phyloP scores from a whole-genome alignment of 2,113 vertebrate species.

The Platysternon megacephalum region DNA sequence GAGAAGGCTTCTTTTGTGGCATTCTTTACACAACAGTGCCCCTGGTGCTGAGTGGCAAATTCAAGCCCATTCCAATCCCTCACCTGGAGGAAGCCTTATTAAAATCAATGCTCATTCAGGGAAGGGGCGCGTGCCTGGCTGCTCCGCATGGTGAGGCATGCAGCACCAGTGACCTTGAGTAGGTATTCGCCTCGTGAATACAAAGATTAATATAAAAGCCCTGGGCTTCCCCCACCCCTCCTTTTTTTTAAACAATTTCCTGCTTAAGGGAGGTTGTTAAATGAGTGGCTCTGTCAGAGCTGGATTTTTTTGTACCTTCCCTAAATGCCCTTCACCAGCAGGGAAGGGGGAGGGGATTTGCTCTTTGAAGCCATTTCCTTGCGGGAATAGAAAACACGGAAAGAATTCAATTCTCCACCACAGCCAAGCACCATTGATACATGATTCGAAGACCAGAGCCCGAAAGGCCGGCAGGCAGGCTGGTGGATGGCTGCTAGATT shows the following conservation, averaged over 20 bases:
- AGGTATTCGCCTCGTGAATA: slow-evolving; percentile 37
- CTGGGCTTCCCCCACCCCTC: background rate
- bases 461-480: background rate
- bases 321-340: slow-evolving; percentile 57
- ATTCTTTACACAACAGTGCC: background rate
- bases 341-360: slow-evolving; percentile 49
- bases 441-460: slow-evolving; percentile 9
- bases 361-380: slow-evolving; percentile 66
- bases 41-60: background rate
- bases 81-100: background rate
- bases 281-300: slow-evolving; percentile 1
- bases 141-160: background rate
- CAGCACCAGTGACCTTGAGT: slow-evolving; percentile 66
- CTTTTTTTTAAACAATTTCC: background rate
- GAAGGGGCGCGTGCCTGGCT: background rate
- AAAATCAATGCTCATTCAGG: background rate
- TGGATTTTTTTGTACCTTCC: slow-evolving; percentile 44
- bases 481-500: background rate
- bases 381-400: slow-evolving; percentile 66
- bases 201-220: slow-evolving; percentile 43
- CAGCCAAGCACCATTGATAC: slow-evolving; percentile 37
- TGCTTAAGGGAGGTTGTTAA: slow-evolving; percentile 52
- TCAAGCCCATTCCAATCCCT: background rate
- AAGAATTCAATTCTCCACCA: slow-evolving; percentile 61
- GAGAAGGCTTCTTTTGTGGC: background rate